Conservation (phyloP, 2,797 vertebrate genomes). For the Malurus leucopterus region DNA sequence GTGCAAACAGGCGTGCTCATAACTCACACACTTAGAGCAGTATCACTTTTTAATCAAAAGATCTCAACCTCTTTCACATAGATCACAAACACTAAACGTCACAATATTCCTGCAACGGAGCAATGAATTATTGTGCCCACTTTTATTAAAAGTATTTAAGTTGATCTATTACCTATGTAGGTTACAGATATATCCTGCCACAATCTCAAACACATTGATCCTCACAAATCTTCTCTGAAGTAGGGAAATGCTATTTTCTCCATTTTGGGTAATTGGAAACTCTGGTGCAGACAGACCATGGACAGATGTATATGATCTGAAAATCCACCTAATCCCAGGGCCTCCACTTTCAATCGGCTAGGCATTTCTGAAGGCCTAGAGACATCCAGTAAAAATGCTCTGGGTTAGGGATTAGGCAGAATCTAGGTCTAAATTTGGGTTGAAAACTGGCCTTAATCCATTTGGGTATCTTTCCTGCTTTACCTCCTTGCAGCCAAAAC, state of each 20-base stretch:
- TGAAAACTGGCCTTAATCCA: neutral
- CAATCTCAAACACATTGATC: slow-evolving; percentile 3
- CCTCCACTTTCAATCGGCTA: neutral
- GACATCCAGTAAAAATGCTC: neutral
- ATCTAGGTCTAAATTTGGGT: neutral
- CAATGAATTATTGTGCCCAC: slow-evolving; percentile 2
- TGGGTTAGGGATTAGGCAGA: neutral
- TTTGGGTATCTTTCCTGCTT: neutral
- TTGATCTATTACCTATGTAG: slow-evolving; percentile 28
- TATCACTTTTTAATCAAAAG: slow-evolving; percentile 49
- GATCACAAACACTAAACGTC: neutral
- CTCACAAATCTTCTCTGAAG: slow-evolving; percentile 29
- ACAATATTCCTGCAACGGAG: neutral
- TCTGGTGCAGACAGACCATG: neutral
- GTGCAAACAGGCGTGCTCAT: neutral
- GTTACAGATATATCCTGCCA: slow-evolving; percentile 21
- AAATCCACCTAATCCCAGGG: neutral
- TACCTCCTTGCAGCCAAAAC: neutral
- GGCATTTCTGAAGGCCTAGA: neutral
- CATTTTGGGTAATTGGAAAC: slow-evolving; percentile 14
- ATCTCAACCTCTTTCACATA: slow-evolving; percentile 27
- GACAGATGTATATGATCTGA: neutral
- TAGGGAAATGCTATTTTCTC: neutral
- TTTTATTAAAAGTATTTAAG: slow-evolving; percentile 43
- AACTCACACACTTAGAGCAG: neutral